Percentiles rank a stretch among this genome's conserved stretches.
Evolutionary conservation across 2,113 vertebrate genomes (phyloP).

Genomic region (Jacana jacana): DNA sequence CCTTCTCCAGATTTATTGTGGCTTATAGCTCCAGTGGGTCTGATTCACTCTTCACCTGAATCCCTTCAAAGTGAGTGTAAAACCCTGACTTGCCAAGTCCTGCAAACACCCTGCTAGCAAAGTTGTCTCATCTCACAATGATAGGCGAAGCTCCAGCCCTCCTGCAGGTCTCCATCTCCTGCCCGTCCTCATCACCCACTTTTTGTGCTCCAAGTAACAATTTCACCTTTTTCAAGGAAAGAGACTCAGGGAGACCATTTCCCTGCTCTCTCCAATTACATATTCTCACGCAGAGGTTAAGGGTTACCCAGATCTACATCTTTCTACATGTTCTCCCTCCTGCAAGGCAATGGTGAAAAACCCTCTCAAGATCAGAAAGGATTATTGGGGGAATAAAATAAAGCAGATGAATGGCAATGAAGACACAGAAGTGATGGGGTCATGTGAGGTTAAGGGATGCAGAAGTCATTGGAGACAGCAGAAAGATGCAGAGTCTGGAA

Average conservation of each 20-base stretch:
- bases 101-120: background rate
- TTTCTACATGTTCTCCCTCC: rapidly evolving
- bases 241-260: background rate
- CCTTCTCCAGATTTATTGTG: background rate
- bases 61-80: background rate
- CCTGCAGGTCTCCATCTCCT: background rate
- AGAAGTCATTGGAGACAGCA: background rate
- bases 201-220: background rate
- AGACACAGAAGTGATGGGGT: background rate
- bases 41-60: background rate
- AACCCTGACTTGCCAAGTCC: background rate
- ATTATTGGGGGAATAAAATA: background rate
- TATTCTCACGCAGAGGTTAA: background rate
- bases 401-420: background rate
- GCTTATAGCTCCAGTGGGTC: background rate
- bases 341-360: background rate
- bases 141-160: background rate
- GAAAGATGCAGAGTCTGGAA: background rate
- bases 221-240: background rate
- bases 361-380: background rate
- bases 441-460: background rate
- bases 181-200: background rate
- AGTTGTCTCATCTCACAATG: background rate
- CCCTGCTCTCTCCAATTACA: background rate
- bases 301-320: background rate